A percentile compares a stretch with the other conserved stretches of the same genome.
phyloP scores from a whole-genome alignment of 2,888 invertebrate genomes.

The Phania funesta region DNA sequence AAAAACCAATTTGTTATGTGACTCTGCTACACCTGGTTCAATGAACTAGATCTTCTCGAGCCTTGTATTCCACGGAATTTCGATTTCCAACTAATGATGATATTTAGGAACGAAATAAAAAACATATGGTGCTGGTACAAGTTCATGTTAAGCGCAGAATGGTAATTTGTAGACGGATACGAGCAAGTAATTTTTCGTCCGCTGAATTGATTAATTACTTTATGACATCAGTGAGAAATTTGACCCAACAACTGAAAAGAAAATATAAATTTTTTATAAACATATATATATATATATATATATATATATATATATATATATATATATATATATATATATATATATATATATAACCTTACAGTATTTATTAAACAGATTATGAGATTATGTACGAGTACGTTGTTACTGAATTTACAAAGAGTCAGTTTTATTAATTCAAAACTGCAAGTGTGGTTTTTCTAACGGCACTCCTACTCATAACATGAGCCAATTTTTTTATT shows the following conservation, averaged over 20 bases:
- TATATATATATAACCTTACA: too few relatives aligned
- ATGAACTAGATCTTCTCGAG: conserved; percentile 17
- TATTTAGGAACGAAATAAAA: neutral
- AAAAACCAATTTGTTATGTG: neutral
- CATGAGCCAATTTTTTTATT: too few relatives aligned
- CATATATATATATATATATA: too few relatives aligned
- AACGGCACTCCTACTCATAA: too few relatives aligned
- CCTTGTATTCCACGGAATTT: conserved; percentile 38
- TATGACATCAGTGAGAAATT: conserved; percentile 39
- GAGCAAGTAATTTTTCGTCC: conserved; percentile 54
- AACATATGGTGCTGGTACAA: conserved; percentile 34
- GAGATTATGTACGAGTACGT: too few relatives aligned
- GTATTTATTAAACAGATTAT: too few relatives aligned
- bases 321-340: too few relatives aligned
- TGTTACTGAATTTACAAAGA: too few relatives aligned
- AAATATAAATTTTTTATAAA: conserved; percentile 21
- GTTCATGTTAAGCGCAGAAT: conserved; percentile 6
- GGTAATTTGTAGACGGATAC: conserved; percentile 24
- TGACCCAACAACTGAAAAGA: conserved; percentile 45
- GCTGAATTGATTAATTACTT: conserved; percentile 65
- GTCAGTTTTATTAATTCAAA: too few relatives aligned
- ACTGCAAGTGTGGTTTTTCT: too few relatives aligned
- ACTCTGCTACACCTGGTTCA: conserved; percentile 39
- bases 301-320: too few relatives aligned
- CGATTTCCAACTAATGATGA: conserved; percentile 32